Percentiles rank a stretch among this genome's conserved stretches.
Conservation (phyloP, 2,113 vertebrate genomes). For the human (Homo sapiens) region DNA sequence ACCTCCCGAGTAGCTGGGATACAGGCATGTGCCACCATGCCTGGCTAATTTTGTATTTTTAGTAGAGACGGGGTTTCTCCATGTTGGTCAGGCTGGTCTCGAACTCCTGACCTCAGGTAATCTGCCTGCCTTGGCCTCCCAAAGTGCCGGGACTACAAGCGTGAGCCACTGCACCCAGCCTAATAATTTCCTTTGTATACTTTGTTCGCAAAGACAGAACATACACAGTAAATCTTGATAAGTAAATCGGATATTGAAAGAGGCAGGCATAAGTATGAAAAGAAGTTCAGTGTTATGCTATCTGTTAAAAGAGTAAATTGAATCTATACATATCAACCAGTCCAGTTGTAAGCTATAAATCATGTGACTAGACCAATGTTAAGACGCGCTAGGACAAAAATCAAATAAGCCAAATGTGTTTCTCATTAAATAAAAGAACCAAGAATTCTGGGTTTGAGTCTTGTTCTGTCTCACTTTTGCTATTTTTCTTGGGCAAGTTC, state of each 20-base stretch:
- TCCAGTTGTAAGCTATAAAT: neutral
- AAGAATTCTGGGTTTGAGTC: neutral
- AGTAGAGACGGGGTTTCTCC: no score
- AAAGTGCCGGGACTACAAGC: no score
- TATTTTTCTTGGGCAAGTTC: neutral
- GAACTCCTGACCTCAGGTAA: no score
- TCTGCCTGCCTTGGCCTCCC: no score
- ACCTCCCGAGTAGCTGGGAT: no score
- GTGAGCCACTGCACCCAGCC: no score
- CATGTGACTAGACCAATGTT: neutral
- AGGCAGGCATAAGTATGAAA: neutral
- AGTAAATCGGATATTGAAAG: neutral
- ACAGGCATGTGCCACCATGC: no score
- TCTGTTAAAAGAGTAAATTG: neutral
- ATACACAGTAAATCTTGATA: neutral
- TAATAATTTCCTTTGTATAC: neutral
- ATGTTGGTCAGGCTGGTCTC: no score
- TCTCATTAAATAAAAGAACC: neutral
- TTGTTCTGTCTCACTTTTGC: neutral
- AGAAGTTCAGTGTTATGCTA: neutral
- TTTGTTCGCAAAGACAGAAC: neutral
- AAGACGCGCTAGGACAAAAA: neutral
- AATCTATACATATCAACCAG: neutral
- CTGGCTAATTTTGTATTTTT: no score
- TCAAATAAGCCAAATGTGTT: neutral